Evolutionary conservation across 92 coral and sea anemone species (phyloP).

Genomic region (Pocillopora meandrina): DNA sequence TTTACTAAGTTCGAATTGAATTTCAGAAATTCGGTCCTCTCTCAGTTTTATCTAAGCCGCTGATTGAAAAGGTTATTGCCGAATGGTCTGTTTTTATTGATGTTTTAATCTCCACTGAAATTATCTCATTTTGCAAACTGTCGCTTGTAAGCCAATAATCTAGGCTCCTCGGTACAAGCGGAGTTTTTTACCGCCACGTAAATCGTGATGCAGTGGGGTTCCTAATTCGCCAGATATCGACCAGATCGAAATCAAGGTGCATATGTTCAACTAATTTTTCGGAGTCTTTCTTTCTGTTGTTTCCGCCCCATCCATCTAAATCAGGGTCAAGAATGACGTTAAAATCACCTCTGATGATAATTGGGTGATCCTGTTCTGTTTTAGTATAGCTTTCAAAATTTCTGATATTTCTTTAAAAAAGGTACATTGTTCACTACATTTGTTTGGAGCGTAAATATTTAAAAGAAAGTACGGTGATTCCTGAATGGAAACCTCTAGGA

Average conservation of each 20-base stretch:
- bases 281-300: slow-evolving; percentile 12
- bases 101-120: too few species aligned
- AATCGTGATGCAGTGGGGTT: neutral
- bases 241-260: neutral
- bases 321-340: slow-evolving; percentile 23
- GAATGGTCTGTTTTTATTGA: too few species aligned
- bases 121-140: slow-evolving; percentile 19
- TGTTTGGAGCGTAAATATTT: slow-evolving; percentile 38
- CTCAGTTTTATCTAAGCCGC: too few species aligned
- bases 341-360: slow-evolving; percentile 42
- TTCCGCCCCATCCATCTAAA: slow-evolving; percentile 21
- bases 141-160: slow-evolving; percentile 29
- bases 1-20: too few species aligned
- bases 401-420: slow-evolving; percentile 18
- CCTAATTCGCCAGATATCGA: slow-evolving; percentile 41
- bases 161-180: slow-evolving; percentile 17
- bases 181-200: slow-evolving; percentile 41
- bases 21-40: too few species aligned
- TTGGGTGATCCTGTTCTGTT: slow-evolving; percentile 14
- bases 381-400: neutral
- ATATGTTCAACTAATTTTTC: slow-evolving; percentile 29
- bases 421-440: slow-evolving; percentile 16
- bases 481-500: slow-evolving; percentile 14
- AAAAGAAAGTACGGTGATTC: slow-evolving; percentile 3
- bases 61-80: too few species aligned